Conservation (phyloP, 2,888 invertebrate genomes). For the Dimorphilus gyrociliatus region DNA sequence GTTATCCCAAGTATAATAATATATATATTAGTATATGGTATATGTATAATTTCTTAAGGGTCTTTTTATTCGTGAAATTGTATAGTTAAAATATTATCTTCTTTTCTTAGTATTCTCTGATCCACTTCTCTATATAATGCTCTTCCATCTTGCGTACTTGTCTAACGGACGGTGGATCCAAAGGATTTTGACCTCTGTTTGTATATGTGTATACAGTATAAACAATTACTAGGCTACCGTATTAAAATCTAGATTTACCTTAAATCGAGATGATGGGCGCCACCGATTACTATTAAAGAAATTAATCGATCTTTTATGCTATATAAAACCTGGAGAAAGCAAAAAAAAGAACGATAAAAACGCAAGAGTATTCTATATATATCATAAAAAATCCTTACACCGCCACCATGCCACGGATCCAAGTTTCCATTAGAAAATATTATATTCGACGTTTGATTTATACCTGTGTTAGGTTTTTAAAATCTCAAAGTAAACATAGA, state of each 20-base stretch:
- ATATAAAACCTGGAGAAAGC: constrained; percentile 9
- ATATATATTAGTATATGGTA: no score
- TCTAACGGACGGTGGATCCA: constrained; percentile 22
- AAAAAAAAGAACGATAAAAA: background rate
- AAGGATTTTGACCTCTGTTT: constrained; percentile 18
- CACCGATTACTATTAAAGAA: constrained; percentile 17
- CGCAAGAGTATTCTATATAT: background rate
- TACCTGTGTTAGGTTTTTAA: no score
- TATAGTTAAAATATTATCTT: no score
- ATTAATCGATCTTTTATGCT: constrained; percentile 10
- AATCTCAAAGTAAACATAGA: no score
- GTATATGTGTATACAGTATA: no score
- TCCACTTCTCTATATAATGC: constrained; percentile 19
- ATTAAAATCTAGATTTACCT: constrained; percentile 12
- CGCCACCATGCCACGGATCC: constrained; percentile 28
- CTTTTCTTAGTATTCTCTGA: no score
- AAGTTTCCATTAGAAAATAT: constrained; percentile 36
- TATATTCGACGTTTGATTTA: constrained; percentile 25
- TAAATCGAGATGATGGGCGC: constrained; percentile 29
- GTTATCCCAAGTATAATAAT: no score
- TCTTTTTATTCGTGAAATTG: no score
- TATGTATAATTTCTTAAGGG: no score
- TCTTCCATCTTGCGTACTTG: constrained; percentile 20
- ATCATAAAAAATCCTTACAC: constrained; percentile 14
- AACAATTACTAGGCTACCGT: background rate